These are phyloP conservation scores for Pterocles gutturalis DNA, from an alignment of 2,113 vertebrate species.

Conservation along the genomic window DNA sequence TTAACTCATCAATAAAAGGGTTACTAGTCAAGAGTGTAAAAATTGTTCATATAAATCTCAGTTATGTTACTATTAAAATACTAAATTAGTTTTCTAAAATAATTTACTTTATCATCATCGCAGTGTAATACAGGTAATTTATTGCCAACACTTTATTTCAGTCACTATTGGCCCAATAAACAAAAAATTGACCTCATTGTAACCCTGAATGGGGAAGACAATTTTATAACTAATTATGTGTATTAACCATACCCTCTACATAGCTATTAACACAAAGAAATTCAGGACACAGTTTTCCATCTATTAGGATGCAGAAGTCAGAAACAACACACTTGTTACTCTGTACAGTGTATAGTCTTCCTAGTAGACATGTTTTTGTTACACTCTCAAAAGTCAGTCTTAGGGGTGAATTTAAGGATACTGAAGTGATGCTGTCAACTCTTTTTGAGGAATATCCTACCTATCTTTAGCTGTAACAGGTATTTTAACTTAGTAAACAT, in stretches of 20 bases:
- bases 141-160: slow-evolving; percentile 38
- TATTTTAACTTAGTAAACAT: neutral
- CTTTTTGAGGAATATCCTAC: neutral
- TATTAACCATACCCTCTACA: neutral
- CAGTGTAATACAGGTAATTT: slow-evolving; percentile 35
- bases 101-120: slow-evolving; percentile 59
- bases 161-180: slow-evolving; percentile 44
- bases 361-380: neutral
- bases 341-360: neutral
- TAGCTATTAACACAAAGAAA: neutral
- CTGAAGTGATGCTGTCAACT: rapidly evolving
- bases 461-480: neutral
- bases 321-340: neutral
- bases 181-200: neutral
- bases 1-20: slow-evolving; percentile 68
- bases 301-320: neutral
- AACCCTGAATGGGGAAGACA: neutral
- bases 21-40: slow-evolving; percentile 60
- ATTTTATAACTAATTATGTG: slow-evolving; percentile 11
- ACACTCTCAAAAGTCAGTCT: neutral
- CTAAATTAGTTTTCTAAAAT: slow-evolving; percentile 70
- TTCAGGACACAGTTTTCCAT: neutral
- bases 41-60: slow-evolving; percentile 68
- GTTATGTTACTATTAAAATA: slow-evolving; percentile 62
- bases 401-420: neutral